Percentiles rank a stretch among this genome's conserved stretches.
These are phyloP conservation scores for Lacerta agilis DNA, from an alignment of 2,797 vertebrate species.

Conservation along the genomic window DNA sequence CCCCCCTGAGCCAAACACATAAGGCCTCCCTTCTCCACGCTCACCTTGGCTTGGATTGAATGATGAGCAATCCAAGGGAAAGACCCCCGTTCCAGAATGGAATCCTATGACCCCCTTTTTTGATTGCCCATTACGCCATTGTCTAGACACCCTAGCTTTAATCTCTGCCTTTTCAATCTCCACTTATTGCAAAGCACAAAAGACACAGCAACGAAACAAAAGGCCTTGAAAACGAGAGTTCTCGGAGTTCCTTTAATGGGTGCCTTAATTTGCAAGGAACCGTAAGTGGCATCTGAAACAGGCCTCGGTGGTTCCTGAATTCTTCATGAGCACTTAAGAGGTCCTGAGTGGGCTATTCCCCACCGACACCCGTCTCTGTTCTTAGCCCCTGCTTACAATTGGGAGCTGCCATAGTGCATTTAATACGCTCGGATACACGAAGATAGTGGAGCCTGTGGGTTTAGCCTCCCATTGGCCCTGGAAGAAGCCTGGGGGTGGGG, in stretches of 20 bases:
- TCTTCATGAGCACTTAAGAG: neutral
- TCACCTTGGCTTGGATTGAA: neutral
- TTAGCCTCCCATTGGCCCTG: neutral
- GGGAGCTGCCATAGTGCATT: neutral
- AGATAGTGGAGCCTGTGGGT: neutral
- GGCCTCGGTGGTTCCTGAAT: neutral
- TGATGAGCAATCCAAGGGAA: neutral
- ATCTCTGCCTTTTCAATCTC: neutral
- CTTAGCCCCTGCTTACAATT: neutral
- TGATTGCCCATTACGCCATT: neutral
- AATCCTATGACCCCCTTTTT: neutral
- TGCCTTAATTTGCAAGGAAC: neutral
- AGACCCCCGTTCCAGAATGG: neutral
- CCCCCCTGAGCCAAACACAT: no score
- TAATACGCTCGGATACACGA: neutral
- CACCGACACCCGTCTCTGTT: no score
- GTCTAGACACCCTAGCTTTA: neutral
- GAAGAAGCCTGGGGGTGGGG: neutral
- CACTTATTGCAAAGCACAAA: neutral
- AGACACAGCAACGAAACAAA: neutral
- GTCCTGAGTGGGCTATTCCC: neutral
- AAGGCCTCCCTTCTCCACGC: slow-evolving; percentile 48
- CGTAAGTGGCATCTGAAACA: neutral
- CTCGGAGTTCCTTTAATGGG: neutral
- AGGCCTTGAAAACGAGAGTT: neutral